phyloP scores from a whole-genome alignment of 2,888 invertebrate genomes.

The Drosophila fulvimacula region DNA sequence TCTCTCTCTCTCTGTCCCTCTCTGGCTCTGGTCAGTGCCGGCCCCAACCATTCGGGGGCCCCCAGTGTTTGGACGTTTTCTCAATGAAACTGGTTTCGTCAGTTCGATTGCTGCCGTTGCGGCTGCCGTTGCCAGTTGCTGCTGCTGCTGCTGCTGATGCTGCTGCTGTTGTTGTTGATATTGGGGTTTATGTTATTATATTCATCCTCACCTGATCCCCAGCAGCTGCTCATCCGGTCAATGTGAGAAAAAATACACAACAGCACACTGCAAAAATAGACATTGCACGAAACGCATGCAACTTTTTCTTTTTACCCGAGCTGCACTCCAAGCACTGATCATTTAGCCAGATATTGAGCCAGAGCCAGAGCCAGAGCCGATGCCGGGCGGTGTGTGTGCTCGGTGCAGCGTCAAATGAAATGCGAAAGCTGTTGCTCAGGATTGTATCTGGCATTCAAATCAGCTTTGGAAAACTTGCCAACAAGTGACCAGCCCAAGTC shows the following conservation, averaged over 20 bases:
- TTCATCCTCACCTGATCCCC: slow-evolving; percentile 83
- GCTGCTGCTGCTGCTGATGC: slow-evolving; percentile 58
- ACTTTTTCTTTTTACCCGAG: slow-evolving; percentile 70
- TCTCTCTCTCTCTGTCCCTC: not conserved
- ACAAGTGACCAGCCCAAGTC: slow-evolving; percentile 61
- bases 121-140: slow-evolving; percentile 40
- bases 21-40: slow-evolving; percentile 10
- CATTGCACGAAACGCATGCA: slow-evolving; percentile 69
- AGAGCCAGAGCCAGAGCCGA: slow-evolving; percentile 14
- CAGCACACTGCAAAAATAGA: slow-evolving; percentile 57
- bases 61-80: slow-evolving; percentile 79
- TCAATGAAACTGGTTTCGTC: slow-evolving; percentile 84
- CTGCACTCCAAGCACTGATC: slow-evolving; percentile 62
- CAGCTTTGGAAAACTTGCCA: slow-evolving; percentile 69
- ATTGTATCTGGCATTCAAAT: slow-evolving; percentile 78
- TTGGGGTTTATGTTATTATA: slow-evolving; percentile 81
- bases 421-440: slow-evolving; percentile 75
- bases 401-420: slow-evolving; percentile 59
- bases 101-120: slow-evolving; percentile 58
- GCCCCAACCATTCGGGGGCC: slow-evolving; percentile 39
- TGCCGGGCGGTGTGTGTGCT: slow-evolving; percentile 32
- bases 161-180: slow-evolving; percentile 67
- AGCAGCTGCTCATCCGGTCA: slow-evolving; percentile 83
- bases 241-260: slow-evolving; percentile 69
- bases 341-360: slow-evolving; percentile 70